Evolutionary conservation across 2,888 invertebrate genomes (phyloP).

Genomic region (Peribatodes rhomboidaria): DNA sequence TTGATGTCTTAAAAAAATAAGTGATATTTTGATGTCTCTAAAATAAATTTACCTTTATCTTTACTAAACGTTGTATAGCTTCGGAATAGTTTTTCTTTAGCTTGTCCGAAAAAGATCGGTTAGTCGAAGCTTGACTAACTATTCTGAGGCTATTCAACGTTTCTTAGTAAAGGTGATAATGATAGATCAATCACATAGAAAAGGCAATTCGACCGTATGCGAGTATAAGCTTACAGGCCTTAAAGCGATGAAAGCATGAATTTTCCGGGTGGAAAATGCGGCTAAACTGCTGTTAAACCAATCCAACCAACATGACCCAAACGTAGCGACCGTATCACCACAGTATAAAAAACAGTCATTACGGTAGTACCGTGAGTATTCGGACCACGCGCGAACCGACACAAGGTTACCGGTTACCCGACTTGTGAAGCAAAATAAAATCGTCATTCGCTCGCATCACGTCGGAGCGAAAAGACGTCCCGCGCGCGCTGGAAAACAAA

Average conservation of each 20-base stretch:
- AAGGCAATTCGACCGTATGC: no score
- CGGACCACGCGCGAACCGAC: slow-evolving; percentile 31
- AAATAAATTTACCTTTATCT: no score
- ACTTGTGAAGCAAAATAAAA: slow-evolving; percentile 19
- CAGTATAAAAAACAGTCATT: slow-evolving; percentile 1
- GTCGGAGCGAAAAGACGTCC: slow-evolving; percentile 34
- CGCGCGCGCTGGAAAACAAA: slow-evolving; percentile 21
- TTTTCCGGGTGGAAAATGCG: slow-evolving; percentile 47
- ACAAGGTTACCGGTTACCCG: slow-evolving; percentile 48
- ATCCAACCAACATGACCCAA: slow-evolving; percentile 28
- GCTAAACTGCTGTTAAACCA: slow-evolving; percentile 28
- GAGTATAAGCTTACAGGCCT: no score
- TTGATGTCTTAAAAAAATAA: no score
- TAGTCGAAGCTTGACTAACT: no score
- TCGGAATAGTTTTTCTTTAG: no score
- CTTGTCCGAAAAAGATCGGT: no score
- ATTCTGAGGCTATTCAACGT: no score
- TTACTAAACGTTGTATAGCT: no score
- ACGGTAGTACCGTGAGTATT: slow-evolving; percentile 16
- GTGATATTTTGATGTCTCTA: no score
- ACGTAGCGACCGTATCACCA: slow-evolving; percentile 15
- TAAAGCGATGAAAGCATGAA: slow-evolving; percentile 31
- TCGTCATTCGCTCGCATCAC: slow-evolving; percentile 46
- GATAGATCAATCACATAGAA: no score
- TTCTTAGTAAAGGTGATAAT: no score